These are phyloP conservation scores for Acropternis orthonyx DNA, from an alignment of 2,797 vertebrate genomes.

Conservation along the genomic window DNA sequence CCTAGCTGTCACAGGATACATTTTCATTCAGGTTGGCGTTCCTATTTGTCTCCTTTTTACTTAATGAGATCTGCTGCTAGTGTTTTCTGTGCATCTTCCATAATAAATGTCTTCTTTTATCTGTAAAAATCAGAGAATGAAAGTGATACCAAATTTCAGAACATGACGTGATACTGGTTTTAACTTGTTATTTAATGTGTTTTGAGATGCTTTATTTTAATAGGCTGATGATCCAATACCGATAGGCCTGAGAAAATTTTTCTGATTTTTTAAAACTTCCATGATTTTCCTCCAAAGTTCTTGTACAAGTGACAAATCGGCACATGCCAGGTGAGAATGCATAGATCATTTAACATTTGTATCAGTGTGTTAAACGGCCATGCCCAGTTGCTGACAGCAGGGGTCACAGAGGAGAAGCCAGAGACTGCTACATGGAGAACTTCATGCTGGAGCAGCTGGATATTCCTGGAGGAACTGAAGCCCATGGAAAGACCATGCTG, in stretches of 20 bases:
- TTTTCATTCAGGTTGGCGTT: conserved; percentile 39
- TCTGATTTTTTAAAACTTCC: background rate
- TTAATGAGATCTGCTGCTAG: conserved; percentile 2
- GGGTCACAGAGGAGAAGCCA: background rate
- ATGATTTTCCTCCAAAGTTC: background rate
- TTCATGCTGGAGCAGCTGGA: fast-evolving
- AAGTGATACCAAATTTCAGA: background rate
- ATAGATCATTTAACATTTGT: background rate
- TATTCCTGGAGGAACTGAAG: background rate
- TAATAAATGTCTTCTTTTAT: conserved; percentile 7
- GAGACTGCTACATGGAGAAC: background rate
- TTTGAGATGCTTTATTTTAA: background rate
- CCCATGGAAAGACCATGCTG: fast-evolving
- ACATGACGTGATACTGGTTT: background rate
- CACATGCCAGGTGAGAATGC: background rate
- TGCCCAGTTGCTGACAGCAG: background rate
- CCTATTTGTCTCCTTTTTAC: background rate
- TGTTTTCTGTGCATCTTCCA: conserved; percentile 19
- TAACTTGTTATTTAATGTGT: background rate
- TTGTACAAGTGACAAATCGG: background rate
- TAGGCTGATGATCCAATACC: background rate
- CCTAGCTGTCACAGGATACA: conserved; percentile 37
- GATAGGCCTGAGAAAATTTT: background rate
- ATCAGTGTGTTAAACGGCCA: no score
- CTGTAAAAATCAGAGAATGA: conserved; percentile 8